These are phyloP conservation scores for Xenotilapia leptura DNA, from an alignment of 2,113 vertebrate genomes.

Conservation along the genomic window DNA sequence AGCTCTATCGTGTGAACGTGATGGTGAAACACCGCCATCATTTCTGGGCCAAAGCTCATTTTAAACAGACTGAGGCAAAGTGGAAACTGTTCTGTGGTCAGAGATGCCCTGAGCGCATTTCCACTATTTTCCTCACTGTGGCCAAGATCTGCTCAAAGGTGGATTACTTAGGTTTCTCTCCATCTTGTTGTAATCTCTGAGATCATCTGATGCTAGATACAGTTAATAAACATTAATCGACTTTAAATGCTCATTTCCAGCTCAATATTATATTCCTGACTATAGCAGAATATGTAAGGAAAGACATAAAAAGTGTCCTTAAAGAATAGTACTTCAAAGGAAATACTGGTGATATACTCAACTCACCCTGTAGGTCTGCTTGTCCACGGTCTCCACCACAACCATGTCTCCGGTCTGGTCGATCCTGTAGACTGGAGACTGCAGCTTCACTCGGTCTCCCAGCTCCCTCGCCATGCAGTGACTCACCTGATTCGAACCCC, in stretches of 20 bases:
- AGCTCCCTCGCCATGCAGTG: slow-evolving; percentile 81
- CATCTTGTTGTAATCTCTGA: background rate
- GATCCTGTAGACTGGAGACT: slow-evolving; percentile 80
- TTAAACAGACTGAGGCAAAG: background rate
- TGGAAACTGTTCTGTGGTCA: background rate
- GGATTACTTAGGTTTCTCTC: background rate
- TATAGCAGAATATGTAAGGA: background rate
- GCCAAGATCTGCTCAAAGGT: background rate
- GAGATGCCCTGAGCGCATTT: rapidly evolving
- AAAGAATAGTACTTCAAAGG: background rate
- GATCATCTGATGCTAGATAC: rapidly evolving
- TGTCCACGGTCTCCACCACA: slow-evolving; percentile 82
- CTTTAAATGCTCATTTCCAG: rapidly evolving
- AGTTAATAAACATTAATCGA: background rate
- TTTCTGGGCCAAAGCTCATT: background rate
- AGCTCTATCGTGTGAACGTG: background rate
- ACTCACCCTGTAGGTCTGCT: slow-evolving; percentile 74
- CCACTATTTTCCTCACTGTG: background rate
- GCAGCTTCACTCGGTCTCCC: slow-evolving; percentile 80
- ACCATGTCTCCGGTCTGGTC: slow-evolving; percentile 81
- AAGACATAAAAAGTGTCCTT: background rate
- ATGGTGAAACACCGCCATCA: background rate
- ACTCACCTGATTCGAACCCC: slow-evolving; percentile 89
- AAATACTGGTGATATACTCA: background rate
- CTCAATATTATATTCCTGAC: background rate